These are phyloP conservation scores for Okamejei kenojei DNA, from an alignment of 2,797 vertebrate species.

Conservation along the genomic window DNA sequence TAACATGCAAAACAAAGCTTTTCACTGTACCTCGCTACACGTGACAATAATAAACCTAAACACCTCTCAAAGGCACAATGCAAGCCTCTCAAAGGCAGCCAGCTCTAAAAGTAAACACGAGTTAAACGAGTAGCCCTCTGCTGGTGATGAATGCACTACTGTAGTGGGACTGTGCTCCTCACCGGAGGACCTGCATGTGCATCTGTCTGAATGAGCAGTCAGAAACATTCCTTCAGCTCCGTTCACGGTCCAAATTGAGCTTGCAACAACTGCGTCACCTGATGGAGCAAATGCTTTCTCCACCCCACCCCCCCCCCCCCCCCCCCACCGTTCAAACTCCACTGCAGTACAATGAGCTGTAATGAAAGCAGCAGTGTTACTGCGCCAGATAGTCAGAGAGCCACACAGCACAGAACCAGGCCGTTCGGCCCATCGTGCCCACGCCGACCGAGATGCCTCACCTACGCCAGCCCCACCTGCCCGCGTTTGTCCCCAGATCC, in stretches of 20 bases:
- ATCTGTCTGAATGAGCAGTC: not conserved
- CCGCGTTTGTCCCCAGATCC: too few relatives aligned
- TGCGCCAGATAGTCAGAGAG: not conserved
- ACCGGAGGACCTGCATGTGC: not conserved
- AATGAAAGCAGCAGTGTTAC: not conserved
- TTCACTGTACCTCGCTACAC: too few relatives aligned
- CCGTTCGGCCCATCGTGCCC: too few relatives aligned
- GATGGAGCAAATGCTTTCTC: not conserved
- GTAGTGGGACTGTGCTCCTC: not conserved
- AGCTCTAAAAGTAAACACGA: not conserved
- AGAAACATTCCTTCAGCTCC: not conserved
- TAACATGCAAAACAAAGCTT: too few relatives aligned
- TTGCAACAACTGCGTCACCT: not conserved
- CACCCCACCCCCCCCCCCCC: too few relatives aligned
- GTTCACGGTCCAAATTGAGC: not conserved
- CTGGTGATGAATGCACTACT: not conserved
- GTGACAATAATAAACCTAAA: too few relatives aligned
- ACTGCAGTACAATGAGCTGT: not conserved
- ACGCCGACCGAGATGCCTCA: too few relatives aligned
- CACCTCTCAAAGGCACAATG: not conserved
- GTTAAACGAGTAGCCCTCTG: conserved; percentile 27
- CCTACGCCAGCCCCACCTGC: too few relatives aligned
- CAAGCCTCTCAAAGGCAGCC: not conserved
- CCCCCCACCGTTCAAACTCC: too few relatives aligned
- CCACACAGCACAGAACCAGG: too few relatives aligned